Conservation (phyloP, 2,797 vertebrate genomes). For the Brachymystax lenok region DNA sequence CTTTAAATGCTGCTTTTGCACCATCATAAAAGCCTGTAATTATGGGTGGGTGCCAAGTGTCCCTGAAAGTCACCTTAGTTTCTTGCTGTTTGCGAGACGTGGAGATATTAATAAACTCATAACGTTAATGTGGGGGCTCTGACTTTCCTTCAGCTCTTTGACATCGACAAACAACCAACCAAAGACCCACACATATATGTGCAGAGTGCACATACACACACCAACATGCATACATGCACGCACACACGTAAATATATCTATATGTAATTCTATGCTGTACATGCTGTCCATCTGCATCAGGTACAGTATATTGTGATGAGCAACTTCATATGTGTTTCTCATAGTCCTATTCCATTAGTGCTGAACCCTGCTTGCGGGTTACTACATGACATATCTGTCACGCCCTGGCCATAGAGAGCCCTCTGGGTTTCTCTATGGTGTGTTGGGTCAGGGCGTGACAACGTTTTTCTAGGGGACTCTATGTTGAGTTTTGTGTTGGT, state of each 20-base stretch:
- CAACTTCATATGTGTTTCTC: too few relatives aligned
- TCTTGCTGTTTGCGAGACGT: conserved; percentile 55
- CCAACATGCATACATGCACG: conserved; percentile 2
- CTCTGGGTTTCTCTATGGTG: too few relatives aligned
- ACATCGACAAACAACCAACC: conserved; percentile 13
- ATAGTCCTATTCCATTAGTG: neutral
- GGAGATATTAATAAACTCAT: conserved; percentile 43
- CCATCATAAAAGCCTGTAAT: conserved; percentile 67
- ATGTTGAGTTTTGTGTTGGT: too few relatives aligned
- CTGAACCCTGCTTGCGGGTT: neutral
- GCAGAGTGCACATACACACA: conserved; percentile 19
- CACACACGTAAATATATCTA: neutral
- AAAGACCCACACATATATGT: neutral
- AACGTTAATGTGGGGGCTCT: conserved; percentile 33
- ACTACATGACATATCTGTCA: neutral
- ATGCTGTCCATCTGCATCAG: too few relatives aligned
- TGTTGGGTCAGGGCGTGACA: too few relatives aligned
- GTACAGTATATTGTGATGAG: too few relatives aligned
- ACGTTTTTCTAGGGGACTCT: too few relatives aligned
- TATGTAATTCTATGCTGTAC: too few relatives aligned
- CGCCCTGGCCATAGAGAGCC: too few relatives aligned
- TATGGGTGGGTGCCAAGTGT: conserved; percentile 69
- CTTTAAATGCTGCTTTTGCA: conserved; percentile 56
- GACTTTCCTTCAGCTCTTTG: conserved; percentile 17
- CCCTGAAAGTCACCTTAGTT: conserved; percentile 74